phyloP scores from a whole-genome alignment of 2,888 invertebrate species.

The Tetheella fluctuosa region DNA sequence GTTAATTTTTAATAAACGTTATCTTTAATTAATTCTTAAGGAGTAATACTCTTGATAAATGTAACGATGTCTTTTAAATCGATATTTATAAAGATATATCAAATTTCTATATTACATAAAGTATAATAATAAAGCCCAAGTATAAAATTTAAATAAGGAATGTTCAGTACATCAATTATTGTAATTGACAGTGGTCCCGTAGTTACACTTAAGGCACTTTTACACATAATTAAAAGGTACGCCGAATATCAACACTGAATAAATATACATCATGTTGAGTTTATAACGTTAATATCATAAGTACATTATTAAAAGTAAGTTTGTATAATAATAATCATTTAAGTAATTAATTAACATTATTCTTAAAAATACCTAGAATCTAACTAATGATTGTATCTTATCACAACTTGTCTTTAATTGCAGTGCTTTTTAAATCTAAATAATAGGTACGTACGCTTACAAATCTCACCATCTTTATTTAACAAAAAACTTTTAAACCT shows the following conservation, averaged over 20 bases:
- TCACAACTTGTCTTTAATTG: slow-evolving; percentile 57
- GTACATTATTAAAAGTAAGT: slow-evolving; percentile 48
- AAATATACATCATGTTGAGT: slow-evolving; percentile 50
- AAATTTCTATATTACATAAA: slow-evolving; percentile 56
- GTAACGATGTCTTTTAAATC: slow-evolving; percentile 70
- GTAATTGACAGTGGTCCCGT: slow-evolving; percentile 72
- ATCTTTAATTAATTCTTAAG: slow-evolving; percentile 70
- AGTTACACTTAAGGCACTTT: slow-evolving; percentile 70
- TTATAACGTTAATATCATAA: slow-evolving; percentile 60
- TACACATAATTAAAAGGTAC: slow-evolving; percentile 40
- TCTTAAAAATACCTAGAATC: slow-evolving; percentile 33
- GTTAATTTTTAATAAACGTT: slow-evolving; percentile 52
- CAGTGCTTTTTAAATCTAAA: slow-evolving; percentile 35
- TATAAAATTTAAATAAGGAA: slow-evolving; percentile 68
- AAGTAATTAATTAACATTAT: slow-evolving; percentile 31
- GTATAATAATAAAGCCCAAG: slow-evolving; percentile 58
- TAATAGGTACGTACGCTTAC: slow-evolving; percentile 18
- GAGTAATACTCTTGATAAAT: slow-evolving; percentile 77
- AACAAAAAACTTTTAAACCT: background rate
- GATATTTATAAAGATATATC: slow-evolving; percentile 60
- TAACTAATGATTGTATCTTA: slow-evolving; percentile 49
- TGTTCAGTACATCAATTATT: slow-evolving; percentile 74
- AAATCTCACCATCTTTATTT: background rate
- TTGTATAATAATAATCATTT: slow-evolving; percentile 33
- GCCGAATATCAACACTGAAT: slow-evolving; percentile 51